A percentile compares a stretch with the other conserved stretches of the same genome.
phyloP scores from a whole-genome alignment of 1,140 invertebrate genomes.

The Vollenhovia emeryi region DNA sequence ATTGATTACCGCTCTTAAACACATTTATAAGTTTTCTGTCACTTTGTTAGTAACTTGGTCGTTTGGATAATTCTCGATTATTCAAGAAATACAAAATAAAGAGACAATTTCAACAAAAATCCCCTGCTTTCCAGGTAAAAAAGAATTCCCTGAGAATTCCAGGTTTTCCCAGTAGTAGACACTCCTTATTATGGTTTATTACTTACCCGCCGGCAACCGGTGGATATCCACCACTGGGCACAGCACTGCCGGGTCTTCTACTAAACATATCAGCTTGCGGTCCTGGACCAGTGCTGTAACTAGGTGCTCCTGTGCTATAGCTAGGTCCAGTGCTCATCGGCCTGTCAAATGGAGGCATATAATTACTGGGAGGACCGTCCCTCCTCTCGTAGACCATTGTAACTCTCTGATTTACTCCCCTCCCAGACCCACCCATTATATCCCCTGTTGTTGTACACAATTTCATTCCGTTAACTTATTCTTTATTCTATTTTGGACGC shows the following conservation, averaged over 20 bases:
- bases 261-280: constrained; percentile 85
- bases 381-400: constrained; percentile 65
- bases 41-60: no score
- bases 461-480: constrained; percentile 69
- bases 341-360: constrained; percentile 77
- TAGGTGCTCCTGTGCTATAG: constrained; percentile 83
- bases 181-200: background rate
- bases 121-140: no score
- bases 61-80: no score
- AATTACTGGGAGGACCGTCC: constrained; percentile 66
- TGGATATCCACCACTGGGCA: constrained; percentile 82
- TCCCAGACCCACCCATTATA: constrained; percentile 68
- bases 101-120: no score
- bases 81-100: no score
- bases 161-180: no score
- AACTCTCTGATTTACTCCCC: constrained; percentile 68
- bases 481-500: constrained; percentile 63
- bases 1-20: no score
- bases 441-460: constrained; percentile 67
- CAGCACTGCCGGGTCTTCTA: constrained; percentile 83
- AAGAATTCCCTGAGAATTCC: no score
- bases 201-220: constrained; percentile 82
- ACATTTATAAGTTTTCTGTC: no score
- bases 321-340: constrained; percentile 82
- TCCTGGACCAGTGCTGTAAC: constrained; percentile 83